phyloP scores from a whole-genome alignment of 2,113 vertebrate species.

The Gallinago paraguaiae region DNA sequence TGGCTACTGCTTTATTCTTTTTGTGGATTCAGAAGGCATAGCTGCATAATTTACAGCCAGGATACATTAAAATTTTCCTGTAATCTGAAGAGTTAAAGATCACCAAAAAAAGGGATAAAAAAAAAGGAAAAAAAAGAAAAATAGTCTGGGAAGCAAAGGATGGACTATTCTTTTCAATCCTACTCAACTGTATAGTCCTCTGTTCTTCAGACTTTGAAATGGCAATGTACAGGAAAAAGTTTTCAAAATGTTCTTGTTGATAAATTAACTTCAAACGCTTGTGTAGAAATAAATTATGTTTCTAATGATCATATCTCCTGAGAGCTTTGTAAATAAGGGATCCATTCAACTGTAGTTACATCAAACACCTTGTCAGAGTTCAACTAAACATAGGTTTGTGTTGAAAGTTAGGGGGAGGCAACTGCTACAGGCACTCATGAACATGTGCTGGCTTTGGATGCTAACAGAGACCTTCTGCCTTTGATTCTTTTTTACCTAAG shows the following conservation, averaged over 20 bases:
- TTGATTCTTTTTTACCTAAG: not conserved
- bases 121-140: not conserved
- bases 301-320: not conserved
- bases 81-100: not conserved
- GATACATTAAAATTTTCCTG: not conserved
- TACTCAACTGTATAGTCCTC: not conserved
- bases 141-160: not conserved
- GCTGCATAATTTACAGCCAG: not conserved
- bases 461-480: not conserved
- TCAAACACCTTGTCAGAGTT: not conserved
- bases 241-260: not conserved
- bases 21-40: not conserved
- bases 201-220: not conserved
- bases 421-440: not conserved
- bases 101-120: not conserved
- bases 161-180: not conserved
- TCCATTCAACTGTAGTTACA: not conserved
- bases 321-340: not conserved
- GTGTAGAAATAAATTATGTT: not conserved
- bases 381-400: not conserved
- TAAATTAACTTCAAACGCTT: not conserved
- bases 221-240: not conserved
- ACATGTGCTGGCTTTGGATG: not conserved
- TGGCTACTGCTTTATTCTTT: not conserved
- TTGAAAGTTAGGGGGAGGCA: not conserved